These are phyloP conservation scores for Drosophila repletoides DNA, from an alignment of 1,140 invertebrate genomes.

Conservation along the genomic window DNA sequence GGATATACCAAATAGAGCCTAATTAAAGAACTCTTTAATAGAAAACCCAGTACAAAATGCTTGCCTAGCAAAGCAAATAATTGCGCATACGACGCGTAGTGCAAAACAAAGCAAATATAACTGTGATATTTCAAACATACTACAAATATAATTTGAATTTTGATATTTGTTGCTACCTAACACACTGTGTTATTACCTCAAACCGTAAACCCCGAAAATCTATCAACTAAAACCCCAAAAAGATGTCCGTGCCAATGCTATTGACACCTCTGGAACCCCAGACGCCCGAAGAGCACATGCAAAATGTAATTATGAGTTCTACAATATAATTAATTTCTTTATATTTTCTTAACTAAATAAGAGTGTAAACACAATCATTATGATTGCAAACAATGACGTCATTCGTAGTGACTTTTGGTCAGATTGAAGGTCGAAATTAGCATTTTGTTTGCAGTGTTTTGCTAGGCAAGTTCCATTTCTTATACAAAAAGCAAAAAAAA, in stretches of 20 bases:
- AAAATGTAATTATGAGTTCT: constrained; percentile 67
- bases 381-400: constrained; percentile 7
- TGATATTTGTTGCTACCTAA: constrained; percentile 15
- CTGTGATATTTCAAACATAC: constrained; percentile 63
- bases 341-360: neutral
- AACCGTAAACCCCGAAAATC: neutral
- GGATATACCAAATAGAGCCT: constrained; percentile 12
- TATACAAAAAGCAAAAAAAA: constrained; percentile 21
- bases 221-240: constrained; percentile 5
- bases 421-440: constrained; percentile 58
- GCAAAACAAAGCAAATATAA: constrained; percentile 46
- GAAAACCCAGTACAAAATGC: constrained; percentile 54
- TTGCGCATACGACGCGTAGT: constrained; percentile 67
- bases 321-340: constrained; percentile 1
- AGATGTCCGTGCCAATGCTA: constrained; percentile 67
- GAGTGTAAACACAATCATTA: neutral
- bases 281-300: constrained; percentile 60
- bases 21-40: constrained; percentile 7
- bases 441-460: constrained; percentile 9
- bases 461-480: no score
- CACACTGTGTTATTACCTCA: neutral
- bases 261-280: constrained; percentile 60
- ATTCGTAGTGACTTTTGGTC: constrained; percentile 42
- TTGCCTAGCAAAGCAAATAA: constrained; percentile 45
- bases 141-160: constrained; percentile 39